Conservation (phyloP, 1,140 invertebrate species). For the Trichonephila clavata region DNA sequence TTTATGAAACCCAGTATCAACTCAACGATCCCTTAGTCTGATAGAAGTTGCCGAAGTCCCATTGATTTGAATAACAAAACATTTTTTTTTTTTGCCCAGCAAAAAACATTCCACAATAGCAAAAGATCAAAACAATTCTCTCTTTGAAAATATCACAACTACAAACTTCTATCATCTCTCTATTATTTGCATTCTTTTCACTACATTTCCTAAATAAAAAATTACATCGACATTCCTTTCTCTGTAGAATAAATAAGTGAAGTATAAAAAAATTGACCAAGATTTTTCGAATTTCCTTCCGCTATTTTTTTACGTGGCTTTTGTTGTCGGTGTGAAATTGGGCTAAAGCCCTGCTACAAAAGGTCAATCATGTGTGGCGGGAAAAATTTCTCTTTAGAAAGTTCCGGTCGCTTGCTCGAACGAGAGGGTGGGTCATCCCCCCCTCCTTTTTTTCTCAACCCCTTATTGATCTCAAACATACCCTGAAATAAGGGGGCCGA, state of each 20-base stretch:
- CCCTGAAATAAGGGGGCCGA: neutral
- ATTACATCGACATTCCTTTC: slow-evolving; percentile 28
- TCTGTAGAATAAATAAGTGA: slow-evolving; percentile 41
- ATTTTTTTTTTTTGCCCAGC: neutral
- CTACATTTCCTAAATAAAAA: slow-evolving; percentile 13
- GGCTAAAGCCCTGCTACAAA: slow-evolving; percentile 64
- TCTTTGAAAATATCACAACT: slow-evolving; percentile 22
- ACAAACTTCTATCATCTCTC: slow-evolving; percentile 32
- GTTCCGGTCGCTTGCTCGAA: slow-evolving; percentile 67
- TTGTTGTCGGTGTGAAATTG: slow-evolving; percentile 71
- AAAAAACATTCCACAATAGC: neutral
- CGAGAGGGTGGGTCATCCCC: neutral
- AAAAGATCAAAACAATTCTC: slow-evolving; percentile 30
- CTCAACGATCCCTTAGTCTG: no score
- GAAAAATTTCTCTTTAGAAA: slow-evolving; percentile 67
- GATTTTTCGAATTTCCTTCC: slow-evolving; percentile 66
- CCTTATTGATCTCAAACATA: slow-evolving; percentile 37
- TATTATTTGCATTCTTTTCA: slow-evolving; percentile 63
- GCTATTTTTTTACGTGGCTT: slow-evolving; percentile 39
- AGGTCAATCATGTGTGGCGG: slow-evolving; percentile 69
- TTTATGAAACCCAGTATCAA: no score
- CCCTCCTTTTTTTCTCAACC: neutral
- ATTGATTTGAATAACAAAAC: neutral
- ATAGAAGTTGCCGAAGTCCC: no score
- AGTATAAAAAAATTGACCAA: slow-evolving; percentile 13